Evolutionary conservation across 2,888 invertebrate genomes (phyloP).

Genomic region (Nasonia oneida): DNA sequence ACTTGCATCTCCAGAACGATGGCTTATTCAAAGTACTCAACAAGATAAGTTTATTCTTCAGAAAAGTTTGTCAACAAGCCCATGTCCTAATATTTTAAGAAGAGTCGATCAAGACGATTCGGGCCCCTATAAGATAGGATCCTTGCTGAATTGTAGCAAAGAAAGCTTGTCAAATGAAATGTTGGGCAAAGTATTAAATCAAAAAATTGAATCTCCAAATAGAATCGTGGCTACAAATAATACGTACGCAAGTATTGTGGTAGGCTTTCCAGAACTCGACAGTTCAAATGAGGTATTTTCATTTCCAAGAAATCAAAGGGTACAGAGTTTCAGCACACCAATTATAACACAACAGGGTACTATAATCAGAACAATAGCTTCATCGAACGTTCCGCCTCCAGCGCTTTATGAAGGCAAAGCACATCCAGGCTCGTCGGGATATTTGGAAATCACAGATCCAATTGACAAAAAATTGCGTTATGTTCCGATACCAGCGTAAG

Average conservation of each 20-base stretch:
- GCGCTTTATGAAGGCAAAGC: slow-evolving; percentile 64
- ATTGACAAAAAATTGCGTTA: slow-evolving; percentile 80
- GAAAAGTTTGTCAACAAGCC: slow-evolving; percentile 66
- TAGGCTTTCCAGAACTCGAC: slow-evolving; percentile 81
- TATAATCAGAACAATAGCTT: slow-evolving; percentile 71
- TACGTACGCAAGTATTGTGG: slow-evolving; percentile 78
- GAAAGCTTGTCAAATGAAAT: slow-evolving; percentile 64
- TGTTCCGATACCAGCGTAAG: slow-evolving; percentile 81
- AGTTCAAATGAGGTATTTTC: slow-evolving; percentile 75
- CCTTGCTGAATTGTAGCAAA: slow-evolving; percentile 64
- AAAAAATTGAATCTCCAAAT: slow-evolving; percentile 79
- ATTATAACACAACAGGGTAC: slow-evolving; percentile 72
- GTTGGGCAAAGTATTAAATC: slow-evolving; percentile 76
- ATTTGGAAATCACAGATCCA: slow-evolving; percentile 81
- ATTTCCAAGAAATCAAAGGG: slow-evolving; percentile 73
- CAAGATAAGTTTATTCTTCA: slow-evolving; percentile 69
- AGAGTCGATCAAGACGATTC: slow-evolving; percentile 66
- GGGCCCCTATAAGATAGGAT: slow-evolving; percentile 63
- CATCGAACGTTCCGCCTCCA: slow-evolving; percentile 68
- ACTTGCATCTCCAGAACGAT: slow-evolving; percentile 72
- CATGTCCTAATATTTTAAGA: slow-evolving; percentile 74
- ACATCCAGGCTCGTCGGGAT: slow-evolving; percentile 73
- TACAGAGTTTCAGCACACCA: slow-evolving; percentile 65
- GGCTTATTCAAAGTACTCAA: slow-evolving; percentile 75
- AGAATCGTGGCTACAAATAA: slow-evolving; percentile 77